Evolutionary conservation across 1,140 invertebrate species (phyloP).

Genomic region (Hylyphantes graminicola): DNA sequence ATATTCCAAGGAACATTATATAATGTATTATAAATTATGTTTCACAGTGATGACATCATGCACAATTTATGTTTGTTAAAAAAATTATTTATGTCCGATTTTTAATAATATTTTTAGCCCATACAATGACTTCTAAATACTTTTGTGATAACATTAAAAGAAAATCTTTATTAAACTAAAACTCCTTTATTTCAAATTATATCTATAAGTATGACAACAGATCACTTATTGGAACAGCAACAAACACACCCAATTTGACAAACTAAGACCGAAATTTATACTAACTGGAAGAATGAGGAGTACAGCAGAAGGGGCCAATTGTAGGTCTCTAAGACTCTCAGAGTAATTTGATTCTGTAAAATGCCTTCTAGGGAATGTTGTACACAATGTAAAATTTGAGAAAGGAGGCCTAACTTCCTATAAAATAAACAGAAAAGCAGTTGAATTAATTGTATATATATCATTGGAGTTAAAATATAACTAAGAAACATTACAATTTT

Average conservation of each 20-base stretch:
- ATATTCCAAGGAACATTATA: too few relatives aligned
- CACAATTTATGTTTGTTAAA: too few relatives aligned
- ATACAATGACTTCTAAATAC: too few relatives aligned
- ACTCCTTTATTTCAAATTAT: too few relatives aligned
- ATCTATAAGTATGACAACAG: background rate
- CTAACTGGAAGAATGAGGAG: conserved; percentile 79
- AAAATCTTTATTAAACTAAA: too few relatives aligned
- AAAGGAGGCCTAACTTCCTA: conserved; percentile 45
- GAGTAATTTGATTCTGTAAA: conserved; percentile 75
- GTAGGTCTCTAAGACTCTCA: conserved; percentile 75
- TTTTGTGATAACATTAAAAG: too few relatives aligned
- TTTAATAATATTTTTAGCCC: too few relatives aligned
- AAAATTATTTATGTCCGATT: too few relatives aligned
- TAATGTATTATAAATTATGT: too few relatives aligned
- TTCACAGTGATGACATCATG: too few relatives aligned
- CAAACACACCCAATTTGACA: background rate
- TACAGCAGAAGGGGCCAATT: conserved; percentile 82
- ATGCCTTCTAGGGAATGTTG: conserved; percentile 82
- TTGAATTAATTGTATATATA: background rate
- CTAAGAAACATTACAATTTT: background rate
- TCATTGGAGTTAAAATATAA: too few relatives aligned
- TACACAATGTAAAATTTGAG: conserved; percentile 76
- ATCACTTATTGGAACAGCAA: background rate
- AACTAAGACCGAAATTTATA: conserved; percentile 43
- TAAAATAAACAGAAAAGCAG: conserved; percentile 17